A percentile compares a stretch with the other conserved stretches of the same genome.
Evolutionary conservation across 2,113 vertebrate genomes (phyloP).

Genomic region (Helogale parvula): DNA sequence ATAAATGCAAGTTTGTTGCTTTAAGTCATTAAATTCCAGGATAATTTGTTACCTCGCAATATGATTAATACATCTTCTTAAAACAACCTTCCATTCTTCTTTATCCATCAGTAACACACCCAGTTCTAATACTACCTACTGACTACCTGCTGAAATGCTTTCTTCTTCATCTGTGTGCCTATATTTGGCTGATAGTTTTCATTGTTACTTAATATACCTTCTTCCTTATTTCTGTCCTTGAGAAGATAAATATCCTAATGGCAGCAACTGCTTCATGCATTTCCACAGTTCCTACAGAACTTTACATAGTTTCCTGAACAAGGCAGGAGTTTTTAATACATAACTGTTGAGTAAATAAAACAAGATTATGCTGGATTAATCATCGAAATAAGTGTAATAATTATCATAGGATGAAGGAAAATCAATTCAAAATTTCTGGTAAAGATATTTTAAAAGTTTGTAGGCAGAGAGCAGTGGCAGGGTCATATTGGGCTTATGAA

Average conservation of each 20-base stretch:
- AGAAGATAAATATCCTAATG: neutral
- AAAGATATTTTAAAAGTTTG: neutral
- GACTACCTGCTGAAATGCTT: neutral
- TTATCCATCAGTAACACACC: neutral
- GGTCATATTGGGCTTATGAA: neutral
- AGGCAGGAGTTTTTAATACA: neutral
- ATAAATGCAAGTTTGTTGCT: neutral
- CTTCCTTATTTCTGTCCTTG: neutral
- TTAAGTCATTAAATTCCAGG: neutral
- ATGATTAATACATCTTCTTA: neutral
- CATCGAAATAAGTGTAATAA: conserved; percentile 36
- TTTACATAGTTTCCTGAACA: neutral
- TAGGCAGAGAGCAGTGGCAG: neutral
- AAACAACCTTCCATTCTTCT: neutral
- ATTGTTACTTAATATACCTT: neutral
- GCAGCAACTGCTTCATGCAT: neutral
- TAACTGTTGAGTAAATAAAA: conserved; percentile 13
- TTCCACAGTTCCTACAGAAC: neutral
- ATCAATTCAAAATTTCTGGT: neutral
- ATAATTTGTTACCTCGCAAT: neutral
- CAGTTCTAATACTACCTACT: neutral
- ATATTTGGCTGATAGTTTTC: neutral
- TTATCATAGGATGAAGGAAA: neutral
- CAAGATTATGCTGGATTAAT: neutral
- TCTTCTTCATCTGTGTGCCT: neutral